Base-by-base conservation (phyloP, 2,888 invertebrate genomes). In the Pollenia amentaria region DNA sequence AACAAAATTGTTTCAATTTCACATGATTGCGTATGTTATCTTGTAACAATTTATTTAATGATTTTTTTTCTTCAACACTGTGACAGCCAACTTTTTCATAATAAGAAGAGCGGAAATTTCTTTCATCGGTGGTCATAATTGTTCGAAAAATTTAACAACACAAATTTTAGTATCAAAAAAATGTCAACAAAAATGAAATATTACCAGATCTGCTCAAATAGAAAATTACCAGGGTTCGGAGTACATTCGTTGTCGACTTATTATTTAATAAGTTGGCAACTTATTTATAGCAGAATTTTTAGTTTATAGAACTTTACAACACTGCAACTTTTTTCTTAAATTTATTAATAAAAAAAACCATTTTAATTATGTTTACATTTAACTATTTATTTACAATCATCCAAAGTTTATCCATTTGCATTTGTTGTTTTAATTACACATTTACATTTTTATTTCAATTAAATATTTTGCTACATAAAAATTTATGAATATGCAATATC, bases 41-140 rank as follows among this genome's bases (percentile, higher is more conserved):
- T 91, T 97, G 97, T 90, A 98, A 94, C 12, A 98, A 93, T 90
- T 97, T 97, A 94, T 98, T 97, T 57, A 98, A 93, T 0, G 97
- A 97, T 93, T 97, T 97, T 92, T 97, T 98, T 91, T 97, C 97
- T 93, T 98, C 98, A 0, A 98, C 97, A 89, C 97, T 97, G 88
- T 97, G 95, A 93, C 97, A 98, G 51, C 98, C 98, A 12, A 98
- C 97, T 94, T 97, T 97, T 93, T 97, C 97, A 90, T 97, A 97
- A 91, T 97, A 97, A 3, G 96, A 95, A 0, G 97, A 97, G 48
- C 97, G 95, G 93, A 97, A 97, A 93, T 97, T 97, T 88, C 97
- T 94, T 92, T 97, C 96, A 91, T 97, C 97, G 14, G 95, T 81
- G 16, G 76, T 69, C 82, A 81, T 82, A 44, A 1, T 65, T 38